Evolutionary conservation across 2,888 invertebrate genomes (phyloP).

Genomic region (Ptilodon capucinus): DNA sequence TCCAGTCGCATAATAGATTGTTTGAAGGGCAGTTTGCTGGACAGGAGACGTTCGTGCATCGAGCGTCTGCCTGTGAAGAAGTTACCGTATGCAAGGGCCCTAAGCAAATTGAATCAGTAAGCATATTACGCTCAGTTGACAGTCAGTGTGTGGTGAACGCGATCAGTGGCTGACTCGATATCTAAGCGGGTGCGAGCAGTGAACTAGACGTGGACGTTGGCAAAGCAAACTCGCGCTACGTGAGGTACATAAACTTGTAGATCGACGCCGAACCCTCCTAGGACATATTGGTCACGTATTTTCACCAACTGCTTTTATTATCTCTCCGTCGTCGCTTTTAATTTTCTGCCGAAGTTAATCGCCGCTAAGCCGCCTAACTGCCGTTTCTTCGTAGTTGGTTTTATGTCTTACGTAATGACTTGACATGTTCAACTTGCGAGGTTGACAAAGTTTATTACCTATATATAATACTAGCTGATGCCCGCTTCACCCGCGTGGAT

Average conservation of each 20-base stretch:
- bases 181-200: constrained; percentile 52
- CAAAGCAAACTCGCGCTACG: constrained; percentile 73
- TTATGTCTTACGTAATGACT: constrained; percentile 42
- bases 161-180: constrained; percentile 67
- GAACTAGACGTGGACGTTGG: constrained; percentile 71
- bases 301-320: constrained; percentile 69
- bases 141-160: constrained; percentile 53
- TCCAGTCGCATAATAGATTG: too few species aligned
- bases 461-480: background rate
- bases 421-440: constrained; percentile 28
- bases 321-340: constrained; percentile 66
- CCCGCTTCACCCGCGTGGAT: too few species aligned
- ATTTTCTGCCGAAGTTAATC: constrained; percentile 68
- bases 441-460: constrained; percentile 25
- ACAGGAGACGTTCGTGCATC: too few species aligned
- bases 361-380: constrained; percentile 53
- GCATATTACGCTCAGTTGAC: constrained; percentile 32
- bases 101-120: too few species aligned
- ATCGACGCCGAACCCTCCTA: constrained; percentile 50
- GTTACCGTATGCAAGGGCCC: too few species aligned
- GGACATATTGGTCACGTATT: constrained; percentile 79
- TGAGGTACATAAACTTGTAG: constrained; percentile 68
- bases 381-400: constrained; percentile 57
- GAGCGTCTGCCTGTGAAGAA: too few species aligned
- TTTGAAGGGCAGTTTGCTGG: too few species aligned